Evolutionary conservation across 2,113 vertebrate genomes (phyloP).

Genomic region (Mormyrus lacerda): DNA sequence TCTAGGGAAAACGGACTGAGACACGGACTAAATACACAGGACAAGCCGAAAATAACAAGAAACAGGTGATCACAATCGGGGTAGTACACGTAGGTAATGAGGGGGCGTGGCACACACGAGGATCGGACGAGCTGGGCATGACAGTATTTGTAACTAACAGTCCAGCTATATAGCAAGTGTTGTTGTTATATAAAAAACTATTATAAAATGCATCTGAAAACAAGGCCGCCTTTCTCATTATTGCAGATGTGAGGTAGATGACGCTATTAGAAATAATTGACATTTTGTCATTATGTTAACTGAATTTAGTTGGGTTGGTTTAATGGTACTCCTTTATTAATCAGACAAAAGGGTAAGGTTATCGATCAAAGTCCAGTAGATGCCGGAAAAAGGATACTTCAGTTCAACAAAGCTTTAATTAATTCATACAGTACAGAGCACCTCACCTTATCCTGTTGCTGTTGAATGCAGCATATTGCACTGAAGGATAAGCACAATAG

Average conservation of each 20-base stretch:
- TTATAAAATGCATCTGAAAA: neutral
- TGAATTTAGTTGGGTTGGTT: constrained; percentile 7
- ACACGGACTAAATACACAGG: no score
- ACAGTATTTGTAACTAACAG: neutral
- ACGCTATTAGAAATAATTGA: neutral
- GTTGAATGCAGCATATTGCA: neutral
- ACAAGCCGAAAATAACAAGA: no score
- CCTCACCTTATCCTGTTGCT: constrained; percentile 9
- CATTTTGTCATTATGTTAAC: constrained; percentile 6
- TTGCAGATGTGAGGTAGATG: constrained; percentile 2
- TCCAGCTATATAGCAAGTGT: neutral
- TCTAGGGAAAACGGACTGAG: no score
- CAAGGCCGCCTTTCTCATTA: neutral
- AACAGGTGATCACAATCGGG: no score
- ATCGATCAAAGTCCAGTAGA: constrained; percentile 20
- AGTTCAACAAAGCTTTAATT: constrained; percentile 18
- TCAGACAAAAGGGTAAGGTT: constrained; percentile 6
- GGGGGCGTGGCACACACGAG: no score
- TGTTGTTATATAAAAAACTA: neutral
- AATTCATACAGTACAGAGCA: constrained; percentile 16
- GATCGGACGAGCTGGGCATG: no score
- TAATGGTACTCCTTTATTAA: constrained; percentile 14
- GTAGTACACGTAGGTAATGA: no score
- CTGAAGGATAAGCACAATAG: neutral
- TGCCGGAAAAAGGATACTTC: constrained; percentile 10